These are phyloP conservation scores for Antennarius striatus DNA, from an alignment of 2,113 vertebrate species.

Conservation along the genomic window DNA sequence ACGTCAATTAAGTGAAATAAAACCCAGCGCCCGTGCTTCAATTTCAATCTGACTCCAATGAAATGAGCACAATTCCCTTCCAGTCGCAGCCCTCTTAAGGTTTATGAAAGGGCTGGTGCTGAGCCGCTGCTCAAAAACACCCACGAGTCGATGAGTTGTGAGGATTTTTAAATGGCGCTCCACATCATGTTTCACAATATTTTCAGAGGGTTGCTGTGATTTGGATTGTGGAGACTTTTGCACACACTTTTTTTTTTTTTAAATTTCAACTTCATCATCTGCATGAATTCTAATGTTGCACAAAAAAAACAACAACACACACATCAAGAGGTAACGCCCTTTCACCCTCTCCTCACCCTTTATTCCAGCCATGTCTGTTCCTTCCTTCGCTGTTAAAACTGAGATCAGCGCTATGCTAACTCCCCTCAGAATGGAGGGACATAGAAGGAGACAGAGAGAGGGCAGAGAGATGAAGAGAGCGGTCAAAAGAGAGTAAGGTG, in stretches of 20 bases:
- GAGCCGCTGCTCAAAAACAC: constrained; percentile 26
- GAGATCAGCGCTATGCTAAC: constrained; percentile 30
- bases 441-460: constrained; percentile 26
- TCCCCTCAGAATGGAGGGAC: constrained; percentile 13
- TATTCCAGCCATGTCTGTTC: not conserved
- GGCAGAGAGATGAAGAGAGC: constrained; percentile 39
- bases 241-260: not conserved
- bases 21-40: constrained; percentile 13
- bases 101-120: constrained; percentile 9
- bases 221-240: too few species aligned
- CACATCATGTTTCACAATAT: constrained; percentile 8
- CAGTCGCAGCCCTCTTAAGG: constrained; percentile 10
- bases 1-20: constrained; percentile 14
- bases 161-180: constrained; percentile 2
- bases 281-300: not conserved
- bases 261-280: not conserved
- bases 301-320: not conserved
- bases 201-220: not conserved
- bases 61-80: constrained; percentile 13
- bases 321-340: not conserved
- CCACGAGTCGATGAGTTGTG: constrained; percentile 6
- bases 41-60: constrained; percentile 29
- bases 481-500: not conserved
- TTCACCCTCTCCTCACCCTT: not conserved
- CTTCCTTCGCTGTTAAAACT: constrained; percentile 26